phyloP scores from a whole-genome alignment of 2,888 invertebrate genomes.

The Acronicta leporina region DNA sequence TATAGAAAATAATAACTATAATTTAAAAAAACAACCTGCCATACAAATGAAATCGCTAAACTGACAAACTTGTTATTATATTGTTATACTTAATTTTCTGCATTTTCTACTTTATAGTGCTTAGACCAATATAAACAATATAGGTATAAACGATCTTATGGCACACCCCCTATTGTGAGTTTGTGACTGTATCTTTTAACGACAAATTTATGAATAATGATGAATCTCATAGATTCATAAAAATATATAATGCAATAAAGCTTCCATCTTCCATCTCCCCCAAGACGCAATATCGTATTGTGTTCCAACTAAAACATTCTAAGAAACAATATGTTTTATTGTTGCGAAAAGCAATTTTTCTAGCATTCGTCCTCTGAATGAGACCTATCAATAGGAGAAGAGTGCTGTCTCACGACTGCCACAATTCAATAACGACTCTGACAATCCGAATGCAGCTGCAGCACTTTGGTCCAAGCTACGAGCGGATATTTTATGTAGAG shows the following conservation, averaged over 20 bases:
- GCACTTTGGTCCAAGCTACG: constrained; percentile 60
- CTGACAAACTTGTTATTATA: too few relatives aligned
- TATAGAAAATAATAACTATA: too few relatives aligned
- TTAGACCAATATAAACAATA: too few relatives aligned
- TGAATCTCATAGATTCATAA: neutral
- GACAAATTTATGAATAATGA: too few relatives aligned
- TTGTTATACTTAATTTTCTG: too few relatives aligned
- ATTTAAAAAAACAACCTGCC: too few relatives aligned
- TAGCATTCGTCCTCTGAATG: constrained; percentile 49
- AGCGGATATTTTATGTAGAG: constrained; percentile 30
- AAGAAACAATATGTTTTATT: constrained; percentile 60
- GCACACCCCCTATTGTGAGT: too few relatives aligned
- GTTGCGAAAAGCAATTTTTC: constrained; percentile 75
- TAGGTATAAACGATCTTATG: too few relatives aligned
- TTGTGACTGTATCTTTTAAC: too few relatives aligned
- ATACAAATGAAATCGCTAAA: too few relatives aligned
- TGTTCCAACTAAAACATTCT: constrained; percentile 44
- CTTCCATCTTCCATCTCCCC: constrained; percentile 13
- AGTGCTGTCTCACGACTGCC: constrained; percentile 70
- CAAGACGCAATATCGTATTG: constrained; percentile 48
- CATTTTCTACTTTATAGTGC: too few relatives aligned
- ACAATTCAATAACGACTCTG: constrained; percentile 79
- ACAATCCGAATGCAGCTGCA: constrained; percentile 65
- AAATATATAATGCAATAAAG: constrained; percentile 4
- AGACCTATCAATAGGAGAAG: constrained; percentile 64